Conservation (phyloP, 2,113 vertebrate genomes). For the Phylloscopus whistleri region DNA sequence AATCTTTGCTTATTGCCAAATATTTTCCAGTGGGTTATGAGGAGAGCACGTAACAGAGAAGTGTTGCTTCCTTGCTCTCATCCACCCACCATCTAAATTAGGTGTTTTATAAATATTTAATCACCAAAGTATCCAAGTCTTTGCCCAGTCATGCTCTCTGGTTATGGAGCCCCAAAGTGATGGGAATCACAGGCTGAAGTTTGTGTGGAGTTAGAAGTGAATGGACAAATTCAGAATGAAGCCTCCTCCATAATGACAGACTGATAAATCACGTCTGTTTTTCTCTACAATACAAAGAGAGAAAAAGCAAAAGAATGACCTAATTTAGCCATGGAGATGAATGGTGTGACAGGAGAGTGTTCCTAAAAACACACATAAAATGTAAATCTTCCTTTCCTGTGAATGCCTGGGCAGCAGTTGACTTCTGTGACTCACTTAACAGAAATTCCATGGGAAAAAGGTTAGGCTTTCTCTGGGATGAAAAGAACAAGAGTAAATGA, state of each 20-base stretch:
- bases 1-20: not conserved
- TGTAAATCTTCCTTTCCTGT: slow-evolving; percentile 48
- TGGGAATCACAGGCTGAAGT: slow-evolving; percentile 26
- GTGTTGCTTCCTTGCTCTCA: not conserved
- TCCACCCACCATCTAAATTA: not conserved
- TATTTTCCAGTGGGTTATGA: not conserved
- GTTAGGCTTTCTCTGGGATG: not conserved
- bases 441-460: slow-evolving; percentile 41
- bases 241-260: slow-evolving; percentile 8
- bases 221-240: not conserved
- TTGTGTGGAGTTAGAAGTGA: not conserved
- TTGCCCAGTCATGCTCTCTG: slow-evolving; percentile 24
- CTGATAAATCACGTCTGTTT: slow-evolving; percentile 14
- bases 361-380: slow-evolving; percentile 45
- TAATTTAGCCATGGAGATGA: slow-evolving; percentile 41
- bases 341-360: slow-evolving; percentile 4
- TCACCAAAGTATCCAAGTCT: not conserved
- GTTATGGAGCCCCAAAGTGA: not conserved
- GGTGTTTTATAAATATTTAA: slow-evolving; percentile 2
- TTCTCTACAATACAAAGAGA: not conserved
- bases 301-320: slow-evolving; percentile 33
- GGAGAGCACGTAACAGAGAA: not conserved
- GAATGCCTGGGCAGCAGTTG: slow-evolving; percentile 47
- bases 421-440: slow-evolving; percentile 40
- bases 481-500: slow-evolving; percentile 5